These are phyloP conservation scores for Vannuccia rotundouncinata DNA, from an alignment of 2,888 invertebrate genomes.

Conservation along the genomic window DNA sequence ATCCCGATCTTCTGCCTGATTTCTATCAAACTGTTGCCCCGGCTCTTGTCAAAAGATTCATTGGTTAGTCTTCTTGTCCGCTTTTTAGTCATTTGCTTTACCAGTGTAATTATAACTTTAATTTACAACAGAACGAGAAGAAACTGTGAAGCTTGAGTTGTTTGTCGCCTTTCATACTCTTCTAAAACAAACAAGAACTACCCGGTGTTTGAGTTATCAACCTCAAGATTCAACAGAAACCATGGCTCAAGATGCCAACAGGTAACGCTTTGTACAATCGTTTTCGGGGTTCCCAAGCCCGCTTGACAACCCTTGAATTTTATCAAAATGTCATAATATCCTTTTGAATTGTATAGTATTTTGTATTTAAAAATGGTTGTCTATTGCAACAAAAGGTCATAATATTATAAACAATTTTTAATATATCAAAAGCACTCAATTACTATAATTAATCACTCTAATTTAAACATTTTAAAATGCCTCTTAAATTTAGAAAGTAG, in stretches of 20 bases:
- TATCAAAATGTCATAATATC: neutral
- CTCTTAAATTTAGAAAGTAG: too few species aligned
- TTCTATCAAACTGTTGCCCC: constrained; percentile 83
- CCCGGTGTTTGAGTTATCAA: constrained; percentile 50
- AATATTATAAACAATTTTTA: constrained; percentile 41
- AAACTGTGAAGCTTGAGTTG: constrained; percentile 96
- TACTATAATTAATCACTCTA: too few species aligned
- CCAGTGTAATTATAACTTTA: neutral
- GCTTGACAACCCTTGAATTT: neutral
- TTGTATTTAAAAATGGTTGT: neutral
- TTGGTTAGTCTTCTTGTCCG: constrained; percentile 62
- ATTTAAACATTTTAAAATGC: too few species aligned
- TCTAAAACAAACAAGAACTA: constrained; percentile 76
- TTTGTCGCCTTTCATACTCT: constrained; percentile 91
- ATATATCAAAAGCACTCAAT: constrained; percentile 34
- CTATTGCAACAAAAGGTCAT: constrained; percentile 27
- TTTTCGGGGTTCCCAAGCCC: neutral
- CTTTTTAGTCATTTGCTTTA: neutral
- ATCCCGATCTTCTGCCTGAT: constrained; percentile 80
- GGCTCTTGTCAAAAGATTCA: constrained; percentile 80
- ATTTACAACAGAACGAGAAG: constrained; percentile 73
- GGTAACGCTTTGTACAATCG: neutral
- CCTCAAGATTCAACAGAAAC: neutral
- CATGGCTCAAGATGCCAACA: neutral
- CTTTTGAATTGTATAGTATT: neutral